Evolutionary conservation across 2,797 vertebrate genomes (phyloP).

Genomic region (Danio aesculapii): DNA sequence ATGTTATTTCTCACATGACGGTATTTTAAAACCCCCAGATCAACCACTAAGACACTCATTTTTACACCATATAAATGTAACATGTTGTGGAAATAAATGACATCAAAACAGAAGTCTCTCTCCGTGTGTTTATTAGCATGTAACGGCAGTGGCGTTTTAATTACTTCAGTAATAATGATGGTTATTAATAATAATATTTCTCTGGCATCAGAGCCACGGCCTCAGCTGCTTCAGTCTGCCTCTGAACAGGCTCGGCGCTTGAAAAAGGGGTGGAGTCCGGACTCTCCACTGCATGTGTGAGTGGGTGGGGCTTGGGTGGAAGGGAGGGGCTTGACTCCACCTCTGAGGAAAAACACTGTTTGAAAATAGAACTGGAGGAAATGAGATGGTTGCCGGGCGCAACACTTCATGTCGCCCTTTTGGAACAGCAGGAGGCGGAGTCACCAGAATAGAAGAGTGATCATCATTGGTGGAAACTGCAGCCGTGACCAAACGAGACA

Average conservation of each 20-base stretch:
- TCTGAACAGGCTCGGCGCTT: slow-evolving; percentile 17
- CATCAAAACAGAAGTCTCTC: slow-evolving; percentile 68
- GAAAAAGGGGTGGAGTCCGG: background rate
- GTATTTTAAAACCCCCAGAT: slow-evolving; percentile 23
- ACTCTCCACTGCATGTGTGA: slow-evolving; percentile 59
- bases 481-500: background rate
- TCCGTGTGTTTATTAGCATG: slow-evolving; percentile 44
- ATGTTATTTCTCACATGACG: slow-evolving; percentile 19
- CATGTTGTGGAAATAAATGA: slow-evolving; percentile 94
- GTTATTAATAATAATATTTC: too few species aligned
- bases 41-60: slow-evolving; percentile 72
- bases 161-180: too few species aligned
- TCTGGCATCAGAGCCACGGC: slow-evolving; percentile 68
- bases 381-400: slow-evolving; percentile 73
- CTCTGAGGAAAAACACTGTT: slow-evolving; percentile 36
- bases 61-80: slow-evolving; percentile 90
- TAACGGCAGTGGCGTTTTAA: slow-evolving; percentile 6
- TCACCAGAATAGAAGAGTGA: background rate
- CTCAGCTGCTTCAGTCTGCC: slow-evolving; percentile 54
- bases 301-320: slow-evolving; percentile 16
- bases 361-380: slow-evolving; percentile 76
- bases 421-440: slow-evolving; percentile 28
- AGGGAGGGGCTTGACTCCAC: slow-evolving; percentile 23
- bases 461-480: too few species aligned
- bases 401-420: slow-evolving; percentile 68